Evolutionary conservation across 2,113 vertebrate species (phyloP).

Genomic region (Morone chrysops): DNA sequence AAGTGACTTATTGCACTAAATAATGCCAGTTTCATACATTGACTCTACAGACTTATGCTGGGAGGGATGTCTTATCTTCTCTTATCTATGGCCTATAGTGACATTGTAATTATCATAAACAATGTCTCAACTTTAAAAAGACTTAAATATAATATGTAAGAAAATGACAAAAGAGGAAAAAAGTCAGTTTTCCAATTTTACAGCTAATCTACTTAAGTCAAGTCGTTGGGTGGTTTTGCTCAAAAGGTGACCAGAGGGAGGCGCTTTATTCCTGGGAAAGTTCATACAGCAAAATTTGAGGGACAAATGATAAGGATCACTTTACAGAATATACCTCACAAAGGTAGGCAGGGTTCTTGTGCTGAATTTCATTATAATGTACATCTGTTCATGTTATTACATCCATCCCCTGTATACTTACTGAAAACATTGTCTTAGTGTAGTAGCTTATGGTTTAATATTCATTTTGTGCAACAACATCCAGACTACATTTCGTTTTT

Average conservation of each 20-base stretch:
- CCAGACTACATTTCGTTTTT: background rate
- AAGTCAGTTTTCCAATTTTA: background rate
- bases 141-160: background rate
- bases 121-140: constrained; percentile 6
- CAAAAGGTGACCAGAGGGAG: constrained; percentile 46
- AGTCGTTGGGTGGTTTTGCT: constrained; percentile 3
- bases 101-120: background rate
- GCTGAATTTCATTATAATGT: background rate
- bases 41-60: constrained; percentile 51
- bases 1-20: constrained; percentile 42
- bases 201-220: background rate
- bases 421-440: constrained; percentile 5
- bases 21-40: constrained; percentile 43
- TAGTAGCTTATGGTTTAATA: constrained; percentile 20
- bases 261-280: constrained; percentile 31
- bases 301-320: background rate
- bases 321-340: background rate
- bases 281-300: background rate
- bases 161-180: background rate
- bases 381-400: constrained; percentile 6
- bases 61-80: constrained; percentile 10
- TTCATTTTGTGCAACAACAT: background rate
- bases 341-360: constrained; percentile 10
- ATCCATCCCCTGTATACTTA: background rate
- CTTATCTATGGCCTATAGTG: background rate